Conservation (phyloP, 2,113 vertebrate genomes). For the Limanda limanda region DNA sequence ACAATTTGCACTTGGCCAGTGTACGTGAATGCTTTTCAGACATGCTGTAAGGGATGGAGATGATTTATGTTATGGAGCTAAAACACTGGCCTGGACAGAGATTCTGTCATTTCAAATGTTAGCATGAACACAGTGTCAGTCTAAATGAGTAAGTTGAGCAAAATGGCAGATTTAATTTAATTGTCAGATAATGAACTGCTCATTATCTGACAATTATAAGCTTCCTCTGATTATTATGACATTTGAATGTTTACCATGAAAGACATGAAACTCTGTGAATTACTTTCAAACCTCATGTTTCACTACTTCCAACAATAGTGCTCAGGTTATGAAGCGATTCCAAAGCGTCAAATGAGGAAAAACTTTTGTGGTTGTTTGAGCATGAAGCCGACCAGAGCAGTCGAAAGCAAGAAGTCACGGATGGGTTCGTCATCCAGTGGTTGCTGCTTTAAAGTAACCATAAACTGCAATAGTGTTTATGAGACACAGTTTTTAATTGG, state of each 20-base stretch:
- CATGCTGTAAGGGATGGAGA: too few species aligned
- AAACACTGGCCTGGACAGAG: too few species aligned
- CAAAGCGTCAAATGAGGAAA: constrained; percentile 38
- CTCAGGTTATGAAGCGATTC: constrained; percentile 18
- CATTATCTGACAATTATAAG: not conserved
- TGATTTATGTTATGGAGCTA: too few species aligned
- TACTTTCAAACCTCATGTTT: constrained; percentile 48
- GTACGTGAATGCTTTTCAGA: not conserved
- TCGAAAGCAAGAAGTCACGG: constrained; percentile 8
- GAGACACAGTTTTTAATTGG: constrained; percentile 34
- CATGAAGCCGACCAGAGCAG: constrained; percentile 28
- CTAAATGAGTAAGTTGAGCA: not conserved
- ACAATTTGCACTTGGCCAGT: not conserved
- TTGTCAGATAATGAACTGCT: too few species aligned
- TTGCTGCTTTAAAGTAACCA: constrained; percentile 32
- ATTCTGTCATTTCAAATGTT: too few species aligned
- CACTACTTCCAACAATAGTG: constrained; percentile 37
- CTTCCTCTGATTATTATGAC: constrained; percentile 24
- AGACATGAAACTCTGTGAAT: constrained; percentile 32
- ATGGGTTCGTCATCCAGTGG: constrained; percentile 40
- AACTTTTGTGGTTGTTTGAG: constrained; percentile 35
- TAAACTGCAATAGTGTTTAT: constrained; percentile 36
- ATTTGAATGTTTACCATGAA: constrained; percentile 26
- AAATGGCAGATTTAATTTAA: not conserved
- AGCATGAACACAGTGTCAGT: too few species aligned